Base-by-base conservation (phyloP, 2,113 vertebrate genomes). In the Oplegnathus fasciatus region DNA sequence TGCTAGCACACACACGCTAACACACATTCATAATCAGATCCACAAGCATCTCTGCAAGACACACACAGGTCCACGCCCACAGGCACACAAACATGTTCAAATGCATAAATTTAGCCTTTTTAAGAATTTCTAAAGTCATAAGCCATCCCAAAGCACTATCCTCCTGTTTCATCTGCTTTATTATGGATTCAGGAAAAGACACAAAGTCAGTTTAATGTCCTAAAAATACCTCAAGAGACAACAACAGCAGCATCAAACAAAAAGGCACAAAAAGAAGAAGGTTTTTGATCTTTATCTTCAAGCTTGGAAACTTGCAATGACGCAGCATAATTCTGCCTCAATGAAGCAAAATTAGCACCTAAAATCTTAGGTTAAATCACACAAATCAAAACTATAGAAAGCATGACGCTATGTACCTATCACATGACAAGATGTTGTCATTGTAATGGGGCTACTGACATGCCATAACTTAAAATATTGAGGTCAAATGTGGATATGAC, bases 191-290 rank as follows among this genome's bases (percentile, higher is more conserved):
- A 64, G 40, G 34, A 75, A 44, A 44, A 76, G 32, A 72, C 61
- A 74, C 22, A 71, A 58, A 76, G 14, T 37, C 72, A 22, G 30
- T 52, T 65, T 55, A 40, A 65, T 30, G 57, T 75, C 77, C 84
- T 85, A 83, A 89, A 91, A 89, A 85, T 80, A 87, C 26, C 30
- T 60, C 4, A 37, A 67, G 7, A 37, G 24, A 84, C 52, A 48
- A 62, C 18, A 44, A 37, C 24, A 28, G 71, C 42, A 58, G 44
- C 61, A 48, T 2, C 6, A 77, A 83, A 68, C 15, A 85, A n/a
- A 73, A 9, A 48, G 18, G 2, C 30, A 30, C 7, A 2, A 30
- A 73, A 74, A 50, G 28, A 20, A 5, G 14, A n/a, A n/a, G n/a
- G 9, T 10, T 66, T 84, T 82, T 80, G 71, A 80, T 79, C 55